A percentile compares a stretch with the other conserved stretches of the same genome.
Evolutionary conservation across 2,797 vertebrate genomes (phyloP).

Genomic region (Lepilemur septentrionalis): DNA sequence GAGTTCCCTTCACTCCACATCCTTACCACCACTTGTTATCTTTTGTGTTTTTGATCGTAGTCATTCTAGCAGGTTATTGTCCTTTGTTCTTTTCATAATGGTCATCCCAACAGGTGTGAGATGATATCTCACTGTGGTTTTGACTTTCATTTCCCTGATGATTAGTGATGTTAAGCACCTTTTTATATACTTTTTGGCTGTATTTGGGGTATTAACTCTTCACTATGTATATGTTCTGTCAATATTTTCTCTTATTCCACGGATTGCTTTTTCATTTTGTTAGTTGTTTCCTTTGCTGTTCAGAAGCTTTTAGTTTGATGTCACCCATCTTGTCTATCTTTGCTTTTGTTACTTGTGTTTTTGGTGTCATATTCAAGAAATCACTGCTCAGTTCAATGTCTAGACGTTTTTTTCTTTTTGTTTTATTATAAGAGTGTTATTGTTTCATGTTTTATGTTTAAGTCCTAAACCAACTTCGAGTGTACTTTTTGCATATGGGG

Average conservation of each 20-base stretch:
- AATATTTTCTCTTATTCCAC: neutral
- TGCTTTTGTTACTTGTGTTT: neutral
- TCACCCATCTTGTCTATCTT: neutral
- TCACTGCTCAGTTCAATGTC: neutral
- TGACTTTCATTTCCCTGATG: neutral
- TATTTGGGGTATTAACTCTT: neutral
- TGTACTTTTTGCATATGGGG: neutral
- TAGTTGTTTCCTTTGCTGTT: neutral
- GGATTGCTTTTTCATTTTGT: neutral
- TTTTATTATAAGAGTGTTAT: neutral
- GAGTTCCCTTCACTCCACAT: neutral
- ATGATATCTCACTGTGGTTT: neutral
- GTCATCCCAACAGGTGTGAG: neutral
- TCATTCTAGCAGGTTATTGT: neutral
- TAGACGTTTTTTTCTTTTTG: neutral
- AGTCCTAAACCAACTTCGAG: neutral
- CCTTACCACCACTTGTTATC: neutral
- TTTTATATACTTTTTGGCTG: neutral
- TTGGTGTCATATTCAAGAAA: neutral
- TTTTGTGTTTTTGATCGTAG: neutral
- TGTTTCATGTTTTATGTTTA: neutral
- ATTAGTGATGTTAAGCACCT: neutral
- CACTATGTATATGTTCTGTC: neutral
- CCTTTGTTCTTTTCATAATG: neutral
- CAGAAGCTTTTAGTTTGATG: neutral